Evolutionary conservation across 2,797 vertebrate species (phyloP).

Genomic region (Mus spretus): DNA sequence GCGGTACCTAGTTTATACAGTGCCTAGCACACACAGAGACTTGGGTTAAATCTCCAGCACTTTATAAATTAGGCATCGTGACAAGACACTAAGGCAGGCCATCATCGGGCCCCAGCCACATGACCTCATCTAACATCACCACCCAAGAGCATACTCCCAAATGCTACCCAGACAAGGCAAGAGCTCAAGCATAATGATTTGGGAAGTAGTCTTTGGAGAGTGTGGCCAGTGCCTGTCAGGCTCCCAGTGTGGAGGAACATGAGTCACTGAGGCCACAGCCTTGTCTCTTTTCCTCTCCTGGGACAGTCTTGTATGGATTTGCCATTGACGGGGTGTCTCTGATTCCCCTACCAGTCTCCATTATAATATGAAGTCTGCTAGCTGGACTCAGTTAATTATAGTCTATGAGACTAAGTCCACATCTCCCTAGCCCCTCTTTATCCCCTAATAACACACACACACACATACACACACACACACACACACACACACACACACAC

Average conservation of each 20-base stretch:
- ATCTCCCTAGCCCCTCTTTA: not conserved
- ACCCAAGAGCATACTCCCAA: not conserved
- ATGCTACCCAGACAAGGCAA: fast-evolving
- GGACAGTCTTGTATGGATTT: fast-evolving
- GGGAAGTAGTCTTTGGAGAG: not conserved
- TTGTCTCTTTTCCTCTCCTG: too few species aligned
- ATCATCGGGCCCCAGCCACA: not conserved
- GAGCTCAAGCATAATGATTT: not conserved
- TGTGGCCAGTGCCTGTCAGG: fast-evolving
- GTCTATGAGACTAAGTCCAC: too few species aligned
- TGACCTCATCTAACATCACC: not conserved
- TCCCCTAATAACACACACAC: not conserved
- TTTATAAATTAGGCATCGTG: too few species aligned
- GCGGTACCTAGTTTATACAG: not conserved
- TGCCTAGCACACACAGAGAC: too few species aligned
- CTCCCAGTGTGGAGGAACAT: not conserved
- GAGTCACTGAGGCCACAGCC: not conserved
- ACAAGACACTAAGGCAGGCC: not conserved
- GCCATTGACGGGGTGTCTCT: not conserved
- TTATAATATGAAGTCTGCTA: not conserved
- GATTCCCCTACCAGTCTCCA: not conserved
- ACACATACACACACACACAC: too few species aligned
- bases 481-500: too few species aligned
- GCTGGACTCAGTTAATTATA: not conserved
- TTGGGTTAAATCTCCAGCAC: too few species aligned